phyloP scores from a whole-genome alignment of 2,113 vertebrate species.

The Sinocyclocheilus maitianheensis region DNA sequence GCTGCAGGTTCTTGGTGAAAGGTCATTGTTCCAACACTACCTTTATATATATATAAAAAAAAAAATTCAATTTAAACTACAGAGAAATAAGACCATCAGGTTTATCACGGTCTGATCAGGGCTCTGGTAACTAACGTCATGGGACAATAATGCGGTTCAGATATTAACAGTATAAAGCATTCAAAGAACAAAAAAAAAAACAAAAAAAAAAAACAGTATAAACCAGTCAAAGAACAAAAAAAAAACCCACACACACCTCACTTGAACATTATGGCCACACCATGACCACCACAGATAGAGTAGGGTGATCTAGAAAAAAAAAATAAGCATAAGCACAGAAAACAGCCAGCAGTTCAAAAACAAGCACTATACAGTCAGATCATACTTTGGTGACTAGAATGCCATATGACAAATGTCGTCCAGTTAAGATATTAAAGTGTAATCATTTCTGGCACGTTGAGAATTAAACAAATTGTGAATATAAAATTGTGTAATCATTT shows the following conservation, averaged over 20 bases:
- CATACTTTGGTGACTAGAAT: conserved; percentile 54
- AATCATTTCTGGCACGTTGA: neutral
- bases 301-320: too few species aligned
- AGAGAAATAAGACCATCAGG: neutral
- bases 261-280: too few species aligned
- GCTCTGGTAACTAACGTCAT: conserved; percentile 75
- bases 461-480: too few species aligned
- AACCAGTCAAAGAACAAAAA: too few species aligned
- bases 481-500: neutral
- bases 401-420: conserved; percentile 36
- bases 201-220: too few species aligned
- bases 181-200: too few species aligned
- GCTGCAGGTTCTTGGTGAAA: too few species aligned
- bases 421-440: neutral
- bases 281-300: too few species aligned
- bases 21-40: neutral
- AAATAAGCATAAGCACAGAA: too few species aligned
- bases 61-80: neutral
- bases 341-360: neutral
- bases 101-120: conserved; percentile 64
- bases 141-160: conserved; percentile 65
- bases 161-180: conserved; percentile 21
- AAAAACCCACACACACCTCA: too few species aligned
- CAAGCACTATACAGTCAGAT: neutral
- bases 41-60: conserved; percentile 1